phyloP scores from a whole-genome alignment of 1,140 invertebrate genomes.

The Spodoptera litura region DNA sequence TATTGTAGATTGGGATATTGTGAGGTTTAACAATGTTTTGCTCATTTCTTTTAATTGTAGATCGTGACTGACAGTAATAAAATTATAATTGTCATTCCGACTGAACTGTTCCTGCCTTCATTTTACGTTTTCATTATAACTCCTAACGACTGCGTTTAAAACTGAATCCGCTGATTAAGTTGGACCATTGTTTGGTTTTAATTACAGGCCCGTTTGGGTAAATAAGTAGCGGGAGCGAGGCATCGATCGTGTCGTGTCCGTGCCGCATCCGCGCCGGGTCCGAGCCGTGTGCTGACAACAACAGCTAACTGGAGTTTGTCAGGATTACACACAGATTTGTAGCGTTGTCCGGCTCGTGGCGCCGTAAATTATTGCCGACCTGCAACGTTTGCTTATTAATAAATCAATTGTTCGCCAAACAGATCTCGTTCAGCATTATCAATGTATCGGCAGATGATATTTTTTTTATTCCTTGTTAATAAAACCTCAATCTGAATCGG shows the following conservation, averaged over 20 bases:
- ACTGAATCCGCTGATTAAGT: constrained; percentile 40
- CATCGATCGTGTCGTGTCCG: constrained; percentile 24
- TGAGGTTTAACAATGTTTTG: background rate
- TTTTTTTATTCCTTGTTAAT: constrained; percentile 18
- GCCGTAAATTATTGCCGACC: constrained; percentile 12
- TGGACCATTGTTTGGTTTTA: constrained; percentile 38
- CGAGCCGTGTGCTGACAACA: constrained; percentile 18
- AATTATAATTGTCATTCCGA: constrained; percentile 12
- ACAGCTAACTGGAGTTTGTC: constrained; percentile 20
- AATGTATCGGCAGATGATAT: background rate
- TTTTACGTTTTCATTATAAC: constrained; percentile 32
- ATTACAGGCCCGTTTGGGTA: constrained; percentile 29
- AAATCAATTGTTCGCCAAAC: constrained; percentile 26
- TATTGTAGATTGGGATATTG: background rate
- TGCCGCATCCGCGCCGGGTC: background rate
- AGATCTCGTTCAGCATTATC: background rate
- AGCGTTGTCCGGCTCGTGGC: background rate
- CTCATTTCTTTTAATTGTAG: constrained; percentile 8
- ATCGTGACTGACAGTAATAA: constrained; percentile 17
- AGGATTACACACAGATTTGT: constrained; percentile 35
- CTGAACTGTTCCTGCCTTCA: background rate
- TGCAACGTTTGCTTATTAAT: constrained; percentile 30
- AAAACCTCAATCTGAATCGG: constrained; percentile 25
- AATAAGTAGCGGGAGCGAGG: constrained; percentile 28
- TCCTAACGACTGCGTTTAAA: constrained; percentile 17